These are phyloP conservation scores for Choristoneura rosaceana DNA, from an alignment of 2,888 invertebrate genomes.

Conservation along the genomic window DNA sequence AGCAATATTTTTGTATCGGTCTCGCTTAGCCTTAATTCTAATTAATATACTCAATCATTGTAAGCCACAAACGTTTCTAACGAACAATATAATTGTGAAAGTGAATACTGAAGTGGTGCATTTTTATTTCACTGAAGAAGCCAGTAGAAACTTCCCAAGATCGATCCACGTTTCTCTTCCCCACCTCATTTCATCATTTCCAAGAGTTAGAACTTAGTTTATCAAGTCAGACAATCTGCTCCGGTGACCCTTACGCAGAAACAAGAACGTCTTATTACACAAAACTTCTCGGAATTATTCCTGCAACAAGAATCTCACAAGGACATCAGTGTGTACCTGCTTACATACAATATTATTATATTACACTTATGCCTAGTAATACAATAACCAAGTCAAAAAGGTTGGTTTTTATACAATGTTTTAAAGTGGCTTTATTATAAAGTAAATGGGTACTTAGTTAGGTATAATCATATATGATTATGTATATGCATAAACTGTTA, in stretches of 20 bases:
- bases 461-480: too few relatives aligned
- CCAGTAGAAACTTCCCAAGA: too few relatives aligned
- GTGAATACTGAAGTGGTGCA: too few relatives aligned
- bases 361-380: not conserved
- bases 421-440: not conserved
- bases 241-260: slow-evolving; percentile 19
- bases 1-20: too few relatives aligned
- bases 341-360: not conserved
- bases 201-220: slow-evolving; percentile 1
- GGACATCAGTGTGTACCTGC: not conserved
- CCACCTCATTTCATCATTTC: too few relatives aligned
- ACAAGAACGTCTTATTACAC: slow-evolving; percentile 29
- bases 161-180: too few relatives aligned
- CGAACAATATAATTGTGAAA: too few relatives aligned
- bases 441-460: too few relatives aligned
- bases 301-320: slow-evolving; percentile 14
- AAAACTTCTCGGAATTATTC: slow-evolving; percentile 28
- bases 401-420: not conserved
- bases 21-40: too few relatives aligned
- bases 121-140: too few relatives aligned
- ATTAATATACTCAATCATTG: too few relatives aligned
- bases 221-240: slow-evolving; percentile 31
- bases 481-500: not conserved
- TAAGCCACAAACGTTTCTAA: too few relatives aligned
- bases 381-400: not conserved